Conservation (phyloP, 2,888 invertebrate species). For the Minunthozetes semirufus region DNA sequence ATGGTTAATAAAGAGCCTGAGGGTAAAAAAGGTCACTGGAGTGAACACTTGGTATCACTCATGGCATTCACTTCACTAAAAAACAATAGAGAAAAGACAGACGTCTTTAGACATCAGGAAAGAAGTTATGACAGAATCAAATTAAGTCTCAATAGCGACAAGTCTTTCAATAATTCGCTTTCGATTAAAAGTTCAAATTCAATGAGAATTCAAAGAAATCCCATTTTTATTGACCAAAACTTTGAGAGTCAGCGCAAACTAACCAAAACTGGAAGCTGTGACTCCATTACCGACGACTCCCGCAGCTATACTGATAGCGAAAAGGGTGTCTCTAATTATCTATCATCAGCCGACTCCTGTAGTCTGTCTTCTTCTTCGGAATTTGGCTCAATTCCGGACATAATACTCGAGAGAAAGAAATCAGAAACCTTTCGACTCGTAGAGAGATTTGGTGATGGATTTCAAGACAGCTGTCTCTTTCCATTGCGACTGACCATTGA, state of each 20-base stretch:
- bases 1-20: background rate
- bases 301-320: background rate
- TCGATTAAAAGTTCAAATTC: background rate
- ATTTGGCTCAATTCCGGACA: background rate
- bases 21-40: background rate
- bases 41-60: background rate
- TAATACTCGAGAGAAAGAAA: background rate
- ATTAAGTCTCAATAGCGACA: background rate
- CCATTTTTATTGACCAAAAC: background rate
- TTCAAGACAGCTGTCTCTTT: background rate
- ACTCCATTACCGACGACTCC: background rate
- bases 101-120: background rate
- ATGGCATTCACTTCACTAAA: background rate
- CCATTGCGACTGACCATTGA: background rate
- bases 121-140: slow-evolving; percentile 16
- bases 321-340: background rate
- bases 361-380: background rate
- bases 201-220: background rate
- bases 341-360: background rate
- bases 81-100: background rate
- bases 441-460: background rate
- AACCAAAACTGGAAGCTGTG: background rate
- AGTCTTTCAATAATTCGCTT: background rate
- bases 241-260: too few species aligned
- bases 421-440: background rate